phyloP scores from a whole-genome alignment of 2,113 vertebrate genomes.

The Petromus typicus region DNA sequence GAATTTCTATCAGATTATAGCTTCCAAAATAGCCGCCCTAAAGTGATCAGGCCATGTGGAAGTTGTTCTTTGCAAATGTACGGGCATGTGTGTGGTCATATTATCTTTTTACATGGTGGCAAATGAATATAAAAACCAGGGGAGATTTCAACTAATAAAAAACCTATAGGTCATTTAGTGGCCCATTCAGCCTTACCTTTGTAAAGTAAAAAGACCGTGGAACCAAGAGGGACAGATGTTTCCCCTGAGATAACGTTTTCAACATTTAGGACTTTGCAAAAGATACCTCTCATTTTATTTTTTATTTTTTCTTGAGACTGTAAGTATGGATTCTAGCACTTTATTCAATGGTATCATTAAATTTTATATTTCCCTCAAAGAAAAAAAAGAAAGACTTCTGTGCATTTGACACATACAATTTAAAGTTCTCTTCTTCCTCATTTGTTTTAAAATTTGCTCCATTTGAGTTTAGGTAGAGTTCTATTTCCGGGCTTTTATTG shows the following conservation, averaged over 20 bases:
- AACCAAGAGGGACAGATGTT: background rate
- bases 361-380: background rate
- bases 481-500: background rate
- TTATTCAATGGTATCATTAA: background rate
- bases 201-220: background rate
- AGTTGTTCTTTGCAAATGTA: background rate
- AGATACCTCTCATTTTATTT: background rate
- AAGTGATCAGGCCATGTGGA: background rate
- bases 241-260: background rate
- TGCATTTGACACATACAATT: background rate
- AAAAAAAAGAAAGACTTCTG: background rate
- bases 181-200: background rate
- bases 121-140: background rate
- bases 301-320: background rate
- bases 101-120: background rate
- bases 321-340: background rate
- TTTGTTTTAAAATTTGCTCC: background rate
- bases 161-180: background rate
- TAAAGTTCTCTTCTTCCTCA: background rate
- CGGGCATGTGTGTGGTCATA: background rate
- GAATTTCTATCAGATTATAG: slow-evolving; percentile 9
- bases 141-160: background rate
- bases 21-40: background rate
- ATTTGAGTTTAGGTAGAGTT: background rate
- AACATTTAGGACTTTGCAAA: background rate